A percentile compares a stretch with the other conserved stretches of the same genome.
These are phyloP conservation scores for Pseudonaja textilis DNA, from an alignment of 2,113 vertebrate species.

Conservation along the genomic window DNA sequence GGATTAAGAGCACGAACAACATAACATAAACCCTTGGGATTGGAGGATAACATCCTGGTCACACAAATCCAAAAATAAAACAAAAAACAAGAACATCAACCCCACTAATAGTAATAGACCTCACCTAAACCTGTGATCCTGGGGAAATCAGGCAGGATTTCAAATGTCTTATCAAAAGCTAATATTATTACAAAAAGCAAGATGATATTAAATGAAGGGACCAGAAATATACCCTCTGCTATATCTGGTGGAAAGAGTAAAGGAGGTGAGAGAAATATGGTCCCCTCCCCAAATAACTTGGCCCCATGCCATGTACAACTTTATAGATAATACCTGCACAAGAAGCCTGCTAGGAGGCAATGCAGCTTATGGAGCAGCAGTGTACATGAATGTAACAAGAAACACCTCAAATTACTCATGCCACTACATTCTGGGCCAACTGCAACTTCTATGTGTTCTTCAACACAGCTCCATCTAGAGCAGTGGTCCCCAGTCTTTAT, in stretches of 20 bases:
- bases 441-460: not conserved
- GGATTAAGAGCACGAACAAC: not conserved
- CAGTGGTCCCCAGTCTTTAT: not conserved
- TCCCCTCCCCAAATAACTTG: not conserved
- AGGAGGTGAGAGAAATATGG: not conserved
- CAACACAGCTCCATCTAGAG: not conserved
- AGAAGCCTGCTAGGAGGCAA: not conserved
- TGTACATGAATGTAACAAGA: not conserved
- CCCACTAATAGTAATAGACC: not conserved
- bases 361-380: not conserved
- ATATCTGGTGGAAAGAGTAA: not conserved
- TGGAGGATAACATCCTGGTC: not conserved
- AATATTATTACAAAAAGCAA: not conserved
- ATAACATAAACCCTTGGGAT: not conserved
- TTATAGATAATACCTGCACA: not conserved
- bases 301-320: not conserved
- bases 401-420: not conserved
- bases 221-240: not conserved
- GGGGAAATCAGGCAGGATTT: not conserved
- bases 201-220: not conserved
- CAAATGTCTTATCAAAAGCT: not conserved
- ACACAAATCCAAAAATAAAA: not conserved
- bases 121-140: not conserved
- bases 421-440: not conserved
- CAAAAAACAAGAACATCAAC: not conserved